phyloP scores from a whole-genome alignment of 2,113 vertebrate species.

The Vireo altiloquus region DNA sequence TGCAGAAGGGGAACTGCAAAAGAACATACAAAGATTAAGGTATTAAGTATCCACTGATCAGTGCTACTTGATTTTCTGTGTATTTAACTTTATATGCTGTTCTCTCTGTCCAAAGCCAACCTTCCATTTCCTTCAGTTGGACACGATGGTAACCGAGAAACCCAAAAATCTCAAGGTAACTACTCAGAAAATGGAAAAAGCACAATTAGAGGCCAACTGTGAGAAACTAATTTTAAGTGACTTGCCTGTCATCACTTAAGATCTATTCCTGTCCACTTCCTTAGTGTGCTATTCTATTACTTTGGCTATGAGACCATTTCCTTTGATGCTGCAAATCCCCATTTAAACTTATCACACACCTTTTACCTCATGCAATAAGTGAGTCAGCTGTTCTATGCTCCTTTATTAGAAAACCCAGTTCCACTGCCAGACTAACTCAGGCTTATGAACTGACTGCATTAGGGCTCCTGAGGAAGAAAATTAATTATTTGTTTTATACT shows the following conservation, averaged over 20 bases:
- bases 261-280: background rate
- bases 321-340: constrained; percentile 9
- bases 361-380: constrained; percentile 15
- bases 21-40: background rate
- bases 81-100: background rate
- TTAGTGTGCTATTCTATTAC: background rate
- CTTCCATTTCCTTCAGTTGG: background rate
- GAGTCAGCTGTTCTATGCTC: background rate
- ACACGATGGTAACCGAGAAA: background rate
- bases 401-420: background rate
- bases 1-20: background rate
- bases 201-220: background rate
- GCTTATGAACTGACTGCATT: background rate
- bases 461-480: background rate
- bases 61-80: background rate
- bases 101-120: background rate
- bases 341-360: background rate
- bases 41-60: background rate
- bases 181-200: constrained; percentile 7
- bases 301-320: background rate
- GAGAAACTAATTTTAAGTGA: constrained; percentile 3
- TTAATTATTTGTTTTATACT: background rate
- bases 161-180: background rate
- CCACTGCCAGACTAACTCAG: background rate
- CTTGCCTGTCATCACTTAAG: background rate